Percentiles rank a stretch among this genome's conserved stretches.
Evolutionary conservation across 1,140 invertebrate genomes (phyloP).

Genomic region (Drosophila aff.): DNA sequence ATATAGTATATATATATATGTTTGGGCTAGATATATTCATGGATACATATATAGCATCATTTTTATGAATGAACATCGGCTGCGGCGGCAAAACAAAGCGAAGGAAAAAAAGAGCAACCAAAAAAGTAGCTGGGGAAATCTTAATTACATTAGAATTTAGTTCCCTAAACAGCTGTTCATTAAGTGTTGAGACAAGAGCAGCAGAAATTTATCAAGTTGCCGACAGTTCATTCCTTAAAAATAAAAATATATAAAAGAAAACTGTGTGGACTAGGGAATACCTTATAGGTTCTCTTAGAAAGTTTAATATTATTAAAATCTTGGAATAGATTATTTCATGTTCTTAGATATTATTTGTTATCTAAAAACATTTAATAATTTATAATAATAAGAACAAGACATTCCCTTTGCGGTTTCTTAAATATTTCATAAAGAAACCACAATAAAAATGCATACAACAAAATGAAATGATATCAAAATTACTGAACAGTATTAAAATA

Average conservation of each 20-base stretch:
- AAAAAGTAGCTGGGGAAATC: constrained; percentile 8
- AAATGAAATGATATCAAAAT: background rate
- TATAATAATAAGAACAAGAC: too few relatives aligned
- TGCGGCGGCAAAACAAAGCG: constrained; percentile 4
- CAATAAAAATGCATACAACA: background rate
- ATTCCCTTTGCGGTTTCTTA: too few relatives aligned
- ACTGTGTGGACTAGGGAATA: constrained; percentile 3
- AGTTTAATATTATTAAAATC: too few relatives aligned
- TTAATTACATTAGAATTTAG: constrained; percentile 24
- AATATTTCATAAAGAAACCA: too few relatives aligned
- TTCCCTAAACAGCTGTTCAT: constrained; percentile 41
- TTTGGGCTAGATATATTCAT: background rate
- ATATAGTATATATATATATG: constrained; percentile 10
- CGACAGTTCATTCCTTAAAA: background rate
- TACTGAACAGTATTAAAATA: background rate
- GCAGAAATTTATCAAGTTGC: constrained; percentile 16
- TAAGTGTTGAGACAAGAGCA: constrained; percentile 29
- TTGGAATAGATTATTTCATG: too few relatives aligned
- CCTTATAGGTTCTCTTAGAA: background rate
- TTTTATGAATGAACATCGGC: constrained; percentile 32
- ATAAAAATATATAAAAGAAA: background rate
- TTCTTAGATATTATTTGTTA: too few relatives aligned
- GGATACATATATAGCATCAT: background rate
- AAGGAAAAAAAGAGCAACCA: background rate
- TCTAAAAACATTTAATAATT: too few relatives aligned